phyloP scores from a whole-genome alignment of 2,113 vertebrate genomes.

The Cheirogaleus medius region DNA sequence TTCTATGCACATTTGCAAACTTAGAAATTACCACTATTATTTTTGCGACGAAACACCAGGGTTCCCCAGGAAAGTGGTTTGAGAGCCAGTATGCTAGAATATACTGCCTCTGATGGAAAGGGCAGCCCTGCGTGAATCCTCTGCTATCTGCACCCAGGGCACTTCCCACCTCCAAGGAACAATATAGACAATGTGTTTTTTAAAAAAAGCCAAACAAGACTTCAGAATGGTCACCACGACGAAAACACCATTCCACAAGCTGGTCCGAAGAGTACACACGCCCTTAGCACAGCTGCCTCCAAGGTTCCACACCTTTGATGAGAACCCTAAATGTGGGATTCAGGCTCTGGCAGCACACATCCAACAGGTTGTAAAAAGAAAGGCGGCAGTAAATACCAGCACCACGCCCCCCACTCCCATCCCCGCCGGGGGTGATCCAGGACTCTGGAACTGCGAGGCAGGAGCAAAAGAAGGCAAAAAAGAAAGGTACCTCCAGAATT shows the following conservation, averaged over 20 bases:
- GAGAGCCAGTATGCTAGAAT: background rate
- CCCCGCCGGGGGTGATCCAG: background rate
- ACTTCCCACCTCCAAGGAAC: background rate
- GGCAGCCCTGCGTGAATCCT: background rate
- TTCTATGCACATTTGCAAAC: background rate
- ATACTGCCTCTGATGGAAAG: background rate
- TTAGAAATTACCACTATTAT: background rate
- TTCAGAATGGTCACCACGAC: background rate
- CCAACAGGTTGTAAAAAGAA: background rate
- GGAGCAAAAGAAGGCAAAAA: slow-evolving; percentile 39
- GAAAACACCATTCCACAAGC: background rate
- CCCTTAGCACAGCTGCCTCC: background rate
- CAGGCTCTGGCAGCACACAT: background rate
- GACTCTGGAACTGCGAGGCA: slow-evolving; percentile 26
- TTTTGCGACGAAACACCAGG: background rate
- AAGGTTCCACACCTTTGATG: background rate
- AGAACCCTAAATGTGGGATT: background rate
- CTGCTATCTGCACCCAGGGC: no score
- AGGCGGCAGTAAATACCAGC: background rate
- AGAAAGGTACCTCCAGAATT: slow-evolving; percentile 92
- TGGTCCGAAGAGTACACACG: background rate
- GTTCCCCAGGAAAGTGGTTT: background rate
- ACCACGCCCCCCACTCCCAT: no score
- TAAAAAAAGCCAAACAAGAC: background rate
- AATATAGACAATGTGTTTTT: background rate